Conservation (phyloP, 2,888 invertebrate genomes). For the Melanophora roralis region DNA sequence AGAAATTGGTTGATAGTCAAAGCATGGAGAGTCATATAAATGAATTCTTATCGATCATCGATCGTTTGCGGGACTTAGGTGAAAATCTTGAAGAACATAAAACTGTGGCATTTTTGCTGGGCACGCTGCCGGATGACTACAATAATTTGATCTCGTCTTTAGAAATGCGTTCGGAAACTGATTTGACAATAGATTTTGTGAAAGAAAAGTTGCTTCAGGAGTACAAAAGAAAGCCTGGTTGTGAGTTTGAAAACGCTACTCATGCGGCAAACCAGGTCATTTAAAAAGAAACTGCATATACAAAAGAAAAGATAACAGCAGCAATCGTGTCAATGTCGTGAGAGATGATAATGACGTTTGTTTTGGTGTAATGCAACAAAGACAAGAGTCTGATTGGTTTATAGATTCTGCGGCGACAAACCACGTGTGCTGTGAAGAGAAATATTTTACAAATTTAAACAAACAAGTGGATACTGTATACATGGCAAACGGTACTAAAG, state of each 20-base stretch:
- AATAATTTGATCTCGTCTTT: constrained; percentile 39
- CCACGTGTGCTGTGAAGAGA: constrained; percentile 30
- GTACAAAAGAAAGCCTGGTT: constrained; percentile 8
- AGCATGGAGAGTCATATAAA: constrained; percentile 35
- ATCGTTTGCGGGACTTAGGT: constrained; percentile 36
- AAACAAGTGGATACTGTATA: constrained; percentile 2
- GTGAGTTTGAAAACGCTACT: neutral
- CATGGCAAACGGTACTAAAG: constrained; percentile 10
- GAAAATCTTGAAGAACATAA: constrained; percentile 30
- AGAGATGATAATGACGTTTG: constrained; percentile 14
- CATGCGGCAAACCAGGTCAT: constrained; percentile 37
- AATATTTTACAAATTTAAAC: constrained; percentile 23
- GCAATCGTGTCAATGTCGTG: constrained; percentile 13
- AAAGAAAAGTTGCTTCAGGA: constrained; percentile 47
- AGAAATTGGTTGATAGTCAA: neutral
- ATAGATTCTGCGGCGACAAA: constrained; percentile 43
- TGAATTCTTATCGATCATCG: constrained; percentile 31
- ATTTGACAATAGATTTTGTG: constrained; percentile 26
- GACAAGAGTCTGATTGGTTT: constrained; percentile 8
- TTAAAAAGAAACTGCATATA: constrained; percentile 22
- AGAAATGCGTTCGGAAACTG: constrained; percentile 33
- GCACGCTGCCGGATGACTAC: constrained; percentile 35
- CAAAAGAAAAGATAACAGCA: neutral
- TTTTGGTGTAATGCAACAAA: constrained; percentile 17
- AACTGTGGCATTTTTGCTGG: constrained; percentile 30